Base-by-base conservation (phyloP, 2,797 vertebrate genomes). In the Melanotaenia nigrans region DNA sequence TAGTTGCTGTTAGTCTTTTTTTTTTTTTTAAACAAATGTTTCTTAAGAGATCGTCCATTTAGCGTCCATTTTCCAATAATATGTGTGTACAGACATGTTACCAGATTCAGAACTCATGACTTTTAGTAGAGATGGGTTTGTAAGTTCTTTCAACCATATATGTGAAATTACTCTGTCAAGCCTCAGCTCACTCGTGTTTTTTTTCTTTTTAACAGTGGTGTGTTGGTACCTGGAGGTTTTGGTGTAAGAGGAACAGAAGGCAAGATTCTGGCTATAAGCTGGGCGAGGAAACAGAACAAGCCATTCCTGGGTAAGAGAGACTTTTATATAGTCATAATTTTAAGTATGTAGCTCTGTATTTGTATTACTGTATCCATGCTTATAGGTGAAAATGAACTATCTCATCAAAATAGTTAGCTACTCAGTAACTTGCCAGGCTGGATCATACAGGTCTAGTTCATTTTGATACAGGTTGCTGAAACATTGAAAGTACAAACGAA, bases 191-290 rank as follows among this genome's bases (percentile, higher is more conserved):
- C 4, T 65, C 20, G 1, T 47, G 60, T 33, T 7, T 4, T 7
- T 4, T 47, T 24, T 53, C 25, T 11, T 60, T 14, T 32, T 35
- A 61, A 58, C 91, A 99, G 97, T 0, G 97, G 96, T n/a, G 93
- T 99, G 49, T 89, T 99, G 90, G 97, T 99, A 72, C 97, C 97
- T 20, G 97, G 97, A 73, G 97, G 97, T 38, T 99, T 99, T 87
- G 97, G 97, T 68, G 93, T 96, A 73, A 94, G 97, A 77, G 97
- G 97, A n/a, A 99, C 96, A 16, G 97, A 99, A 91, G 97, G 97
- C 62, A 99, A 99, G 91, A 96, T 98, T 61, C 94, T 95, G 66
- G 97, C 97, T 7, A 98, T 98, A 77, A 93, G 91, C 82, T 99
- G 97, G 97, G 97, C 97, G 16, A 95, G 97, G 53, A 97, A 96